A percentile compares a stretch with the other conserved stretches of the same genome.
These are phyloP conservation scores for Cheumatopsyche charites DNA, from an alignment of 1,140 invertebrate genomes.

Conservation along the genomic window DNA sequence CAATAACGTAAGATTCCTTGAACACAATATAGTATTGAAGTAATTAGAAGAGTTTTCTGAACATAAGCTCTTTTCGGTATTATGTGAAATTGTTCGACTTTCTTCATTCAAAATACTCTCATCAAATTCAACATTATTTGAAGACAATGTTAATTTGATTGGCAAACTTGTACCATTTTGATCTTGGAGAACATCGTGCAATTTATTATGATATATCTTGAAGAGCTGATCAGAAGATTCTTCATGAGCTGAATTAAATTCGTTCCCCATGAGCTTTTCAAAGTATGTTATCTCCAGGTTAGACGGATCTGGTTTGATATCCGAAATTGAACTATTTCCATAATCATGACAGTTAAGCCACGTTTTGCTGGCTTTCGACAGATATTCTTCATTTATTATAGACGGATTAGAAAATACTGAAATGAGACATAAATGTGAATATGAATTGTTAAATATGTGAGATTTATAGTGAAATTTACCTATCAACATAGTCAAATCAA, in stretches of 20 bases:
- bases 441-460: background rate
- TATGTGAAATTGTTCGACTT: no score
- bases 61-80: background rate
- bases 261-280: background rate
- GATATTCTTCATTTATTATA: conserved; percentile 13
- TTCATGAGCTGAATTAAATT: background rate
- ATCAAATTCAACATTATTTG: no score
- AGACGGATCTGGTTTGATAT: background rate
- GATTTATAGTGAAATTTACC: conserved; percentile 16
- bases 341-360: background rate
- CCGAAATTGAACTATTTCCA: background rate
- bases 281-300: background rate
- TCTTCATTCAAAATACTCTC: no score
- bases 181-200: no score
- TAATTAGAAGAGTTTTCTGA: conserved; percentile 42
- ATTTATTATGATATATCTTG: background rate
- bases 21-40: conserved; percentile 55
- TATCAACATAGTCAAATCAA: conserved; percentile 20
- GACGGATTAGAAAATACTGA: conserved; percentile 20
- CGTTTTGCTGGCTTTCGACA: background rate
- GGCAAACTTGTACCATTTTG: no score
- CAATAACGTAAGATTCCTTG: conserved; percentile 54
- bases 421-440: conserved; percentile 5
- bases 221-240: background rate
- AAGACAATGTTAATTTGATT: no score